These are phyloP conservation scores for Mesodorylaimus sp. DNA, from an alignment of 2,888 invertebrate species.

Conservation along the genomic window DNA sequence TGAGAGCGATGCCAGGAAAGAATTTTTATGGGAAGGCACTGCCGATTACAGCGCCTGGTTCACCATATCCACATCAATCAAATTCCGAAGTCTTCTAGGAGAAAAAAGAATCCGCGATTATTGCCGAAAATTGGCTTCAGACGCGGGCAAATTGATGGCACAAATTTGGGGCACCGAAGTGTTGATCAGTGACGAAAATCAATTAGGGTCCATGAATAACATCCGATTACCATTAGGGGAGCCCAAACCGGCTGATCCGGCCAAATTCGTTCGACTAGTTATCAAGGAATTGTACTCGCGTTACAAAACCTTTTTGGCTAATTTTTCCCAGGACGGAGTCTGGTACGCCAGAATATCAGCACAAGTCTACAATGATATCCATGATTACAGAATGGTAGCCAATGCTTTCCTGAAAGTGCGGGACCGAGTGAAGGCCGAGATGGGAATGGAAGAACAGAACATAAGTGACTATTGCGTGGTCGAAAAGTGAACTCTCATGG, in stretches of 20 bases:
- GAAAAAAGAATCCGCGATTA: background rate
- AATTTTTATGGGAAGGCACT: background rate
- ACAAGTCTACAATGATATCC: slow-evolving; percentile 5
- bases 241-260: background rate
- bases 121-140: background rate
- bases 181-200: background rate
- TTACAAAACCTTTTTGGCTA: background rate
- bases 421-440: no score
- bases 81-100: background rate
- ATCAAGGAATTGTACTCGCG: background rate
- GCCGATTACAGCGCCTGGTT: background rate
- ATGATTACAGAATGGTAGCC: no score
- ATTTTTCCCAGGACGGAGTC: background rate
- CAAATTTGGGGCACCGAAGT: slow-evolving; percentile 2
- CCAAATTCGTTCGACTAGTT: no score
- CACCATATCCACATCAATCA: background rate
- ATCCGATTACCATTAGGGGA: background rate
- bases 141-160: background rate
- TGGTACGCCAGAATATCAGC: slow-evolving; percentile 2
- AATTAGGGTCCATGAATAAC: background rate
- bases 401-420: no score
- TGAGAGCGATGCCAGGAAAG: background rate
- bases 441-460: no score
- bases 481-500: no score
- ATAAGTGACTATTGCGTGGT: no score